Evolutionary conservation across 2,888 invertebrate genomes (phyloP).

Genomic region (Meiosimyza decipiens): DNA sequence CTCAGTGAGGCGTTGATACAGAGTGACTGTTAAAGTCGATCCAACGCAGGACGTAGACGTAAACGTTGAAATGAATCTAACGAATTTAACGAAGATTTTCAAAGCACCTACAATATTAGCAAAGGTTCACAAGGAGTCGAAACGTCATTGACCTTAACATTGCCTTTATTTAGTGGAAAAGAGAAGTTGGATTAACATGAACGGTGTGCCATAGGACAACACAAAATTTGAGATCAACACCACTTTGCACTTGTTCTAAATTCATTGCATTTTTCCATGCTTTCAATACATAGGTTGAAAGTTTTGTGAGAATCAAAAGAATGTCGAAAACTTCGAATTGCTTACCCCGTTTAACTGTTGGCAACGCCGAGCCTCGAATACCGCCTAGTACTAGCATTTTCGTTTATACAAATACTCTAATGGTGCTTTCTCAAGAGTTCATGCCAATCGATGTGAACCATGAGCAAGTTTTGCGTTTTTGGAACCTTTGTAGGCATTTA

Average conservation of each 20-base stretch:
- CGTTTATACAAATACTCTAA: not conserved
- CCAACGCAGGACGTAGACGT: constrained; percentile 1
- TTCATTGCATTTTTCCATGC: constrained; percentile 40
- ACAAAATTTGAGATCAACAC: not conserved
- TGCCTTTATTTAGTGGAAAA: not conserved
- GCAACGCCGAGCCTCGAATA: not conserved
- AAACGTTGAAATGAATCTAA: constrained; percentile 17
- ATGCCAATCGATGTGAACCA: not conserved
- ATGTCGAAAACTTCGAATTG: not conserved
- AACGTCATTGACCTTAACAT: not conserved
- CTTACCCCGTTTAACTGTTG: too few relatives aligned
- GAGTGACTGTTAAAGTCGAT: constrained; percentile 63
- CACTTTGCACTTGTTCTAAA: not conserved
- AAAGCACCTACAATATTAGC: not conserved
- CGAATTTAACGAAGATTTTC: constrained; percentile 4
- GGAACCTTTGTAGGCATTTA: constrained; percentile 25
- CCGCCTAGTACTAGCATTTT: not conserved
- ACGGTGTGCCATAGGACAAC: constrained; percentile 29
- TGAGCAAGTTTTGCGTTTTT: not conserved
- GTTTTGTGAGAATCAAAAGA: constrained; percentile 40
- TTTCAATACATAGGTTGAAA: constrained; percentile 42
- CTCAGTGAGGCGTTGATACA: constrained; percentile 68
- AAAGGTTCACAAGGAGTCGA: not conserved
- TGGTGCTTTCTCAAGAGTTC: constrained; percentile 16
- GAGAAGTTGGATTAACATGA: not conserved